These are phyloP conservation scores for Monopterus albus DNA, from an alignment of 2,113 vertebrate species.

Conservation along the genomic window DNA sequence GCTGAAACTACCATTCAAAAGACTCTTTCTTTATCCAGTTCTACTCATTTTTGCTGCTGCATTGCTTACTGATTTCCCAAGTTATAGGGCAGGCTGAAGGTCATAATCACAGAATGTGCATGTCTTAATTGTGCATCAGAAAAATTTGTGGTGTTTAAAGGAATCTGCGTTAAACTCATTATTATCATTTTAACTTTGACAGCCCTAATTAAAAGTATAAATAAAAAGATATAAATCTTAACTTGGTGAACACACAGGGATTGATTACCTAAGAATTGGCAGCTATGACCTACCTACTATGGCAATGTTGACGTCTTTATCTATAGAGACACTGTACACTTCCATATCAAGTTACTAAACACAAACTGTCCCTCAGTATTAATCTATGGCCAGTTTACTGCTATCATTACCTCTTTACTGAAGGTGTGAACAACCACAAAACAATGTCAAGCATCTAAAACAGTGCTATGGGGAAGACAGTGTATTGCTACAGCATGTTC, in stretches of 20 bases:
- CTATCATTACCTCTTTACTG: slow-evolving; percentile 38
- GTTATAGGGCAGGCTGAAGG: too few relatives aligned
- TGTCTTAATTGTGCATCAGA: too few relatives aligned
- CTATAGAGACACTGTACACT: slow-evolving; percentile 27
- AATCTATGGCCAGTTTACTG: slow-evolving; percentile 35
- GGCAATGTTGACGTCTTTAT: slow-evolving; percentile 21
- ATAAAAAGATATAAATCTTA: background rate
- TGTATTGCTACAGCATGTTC: slow-evolving; percentile 41
- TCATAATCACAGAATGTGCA: too few relatives aligned
- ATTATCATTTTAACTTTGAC: too few relatives aligned
- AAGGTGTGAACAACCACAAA: slow-evolving; percentile 44
- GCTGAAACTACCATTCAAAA: too few relatives aligned
- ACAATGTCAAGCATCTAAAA: slow-evolving; percentile 36
- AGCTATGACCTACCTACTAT: slow-evolving; percentile 29
- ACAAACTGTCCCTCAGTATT: slow-evolving; percentile 36
- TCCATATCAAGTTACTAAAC: slow-evolving; percentile 19
- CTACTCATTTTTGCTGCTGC: too few relatives aligned
- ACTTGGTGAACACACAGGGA: background rate
- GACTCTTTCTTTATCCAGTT: too few relatives aligned
- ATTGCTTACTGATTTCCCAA: too few relatives aligned
- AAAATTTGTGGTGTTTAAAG: too few relatives aligned
- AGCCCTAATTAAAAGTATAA: too few relatives aligned
- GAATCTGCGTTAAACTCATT: too few relatives aligned
- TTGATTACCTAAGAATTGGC: slow-evolving; percentile 17
- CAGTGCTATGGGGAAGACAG: slow-evolving; percentile 28